Evolutionary conservation across 2,888 invertebrate genomes (phyloP).

Genomic region (Mimachlamys varia): DNA sequence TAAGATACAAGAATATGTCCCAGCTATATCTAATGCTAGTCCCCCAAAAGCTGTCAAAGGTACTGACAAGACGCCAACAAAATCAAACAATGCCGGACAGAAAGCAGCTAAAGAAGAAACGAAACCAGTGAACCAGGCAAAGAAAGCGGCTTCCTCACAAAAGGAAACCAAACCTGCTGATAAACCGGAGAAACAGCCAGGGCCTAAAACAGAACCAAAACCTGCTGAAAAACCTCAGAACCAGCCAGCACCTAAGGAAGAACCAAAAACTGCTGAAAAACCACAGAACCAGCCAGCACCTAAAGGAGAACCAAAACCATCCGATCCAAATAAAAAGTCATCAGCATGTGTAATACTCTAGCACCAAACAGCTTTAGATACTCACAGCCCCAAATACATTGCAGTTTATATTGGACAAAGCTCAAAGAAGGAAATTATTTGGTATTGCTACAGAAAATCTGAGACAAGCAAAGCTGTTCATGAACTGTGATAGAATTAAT

Average conservation of each 20-base stretch:
- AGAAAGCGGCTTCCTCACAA: not conserved
- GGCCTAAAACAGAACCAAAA: not conserved
- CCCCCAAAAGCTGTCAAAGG: not conserved
- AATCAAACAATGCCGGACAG: not conserved
- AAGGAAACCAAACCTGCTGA: not conserved
- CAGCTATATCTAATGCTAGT: not conserved
- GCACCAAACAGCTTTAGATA: not conserved
- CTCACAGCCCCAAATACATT: no score
- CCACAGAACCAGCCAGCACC: not conserved
- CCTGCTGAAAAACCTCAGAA: not conserved
- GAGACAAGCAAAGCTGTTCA: no score
- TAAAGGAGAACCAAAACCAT: not conserved
- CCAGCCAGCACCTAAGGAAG: not conserved
- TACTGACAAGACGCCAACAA: not conserved
- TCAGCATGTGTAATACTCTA: not conserved
- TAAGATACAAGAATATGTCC: slow-evolving; percentile 54
- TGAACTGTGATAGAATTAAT: no score
- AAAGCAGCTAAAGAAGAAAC: not conserved
- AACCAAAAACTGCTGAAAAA: not conserved
- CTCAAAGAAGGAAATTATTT: not conserved
- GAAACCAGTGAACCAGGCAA: not conserved
- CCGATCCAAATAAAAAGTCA: not conserved
- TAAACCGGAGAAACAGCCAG: not conserved
- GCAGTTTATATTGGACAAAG: not conserved
- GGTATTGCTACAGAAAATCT: no score